Percentiles rank a stretch among this genome's conserved stretches.
phyloP scores from a whole-genome alignment of 2,113 vertebrate genomes.

The Calidris pugnax region DNA sequence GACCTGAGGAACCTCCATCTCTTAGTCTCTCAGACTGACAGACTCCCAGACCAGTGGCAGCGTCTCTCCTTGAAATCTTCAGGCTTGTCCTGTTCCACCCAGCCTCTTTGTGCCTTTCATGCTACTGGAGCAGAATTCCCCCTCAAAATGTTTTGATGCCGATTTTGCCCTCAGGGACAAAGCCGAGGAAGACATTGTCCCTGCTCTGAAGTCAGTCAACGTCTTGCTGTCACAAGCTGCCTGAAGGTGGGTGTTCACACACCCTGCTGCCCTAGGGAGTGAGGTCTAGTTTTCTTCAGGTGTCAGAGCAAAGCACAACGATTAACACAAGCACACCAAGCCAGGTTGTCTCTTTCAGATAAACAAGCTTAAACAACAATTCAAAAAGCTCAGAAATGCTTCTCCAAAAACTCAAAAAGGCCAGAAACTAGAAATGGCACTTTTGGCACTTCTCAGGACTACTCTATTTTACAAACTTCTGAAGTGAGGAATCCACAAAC shows the following conservation, averaged over 20 bases:
- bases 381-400: not conserved
- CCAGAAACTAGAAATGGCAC: not conserved
- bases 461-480: not conserved
- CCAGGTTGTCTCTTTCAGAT: not conserved
- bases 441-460: not conserved
- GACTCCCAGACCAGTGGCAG: not conserved
- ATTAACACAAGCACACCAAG: not conserved
- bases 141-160: conserved; percentile 6
- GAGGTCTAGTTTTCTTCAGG: not conserved
- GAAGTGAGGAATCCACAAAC: not conserved
- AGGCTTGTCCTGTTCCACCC: not conserved
- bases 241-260: not conserved
- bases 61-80: not conserved
- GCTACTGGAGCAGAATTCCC: not conserved
- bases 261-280: not conserved
- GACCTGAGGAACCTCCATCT: not conserved
- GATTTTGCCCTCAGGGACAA: conserved; percentile 12
- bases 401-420: not conserved
- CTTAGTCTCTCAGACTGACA: not conserved
- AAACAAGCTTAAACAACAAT: conserved; percentile 9
- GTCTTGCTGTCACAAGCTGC: not conserved
- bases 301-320: not conserved
- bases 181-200: not conserved
- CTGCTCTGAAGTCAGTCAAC: not conserved
- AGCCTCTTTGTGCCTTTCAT: not conserved